Conservation (phyloP, 2,888 invertebrate genomes). For the Caenorhabditis zanzibari region DNA sequence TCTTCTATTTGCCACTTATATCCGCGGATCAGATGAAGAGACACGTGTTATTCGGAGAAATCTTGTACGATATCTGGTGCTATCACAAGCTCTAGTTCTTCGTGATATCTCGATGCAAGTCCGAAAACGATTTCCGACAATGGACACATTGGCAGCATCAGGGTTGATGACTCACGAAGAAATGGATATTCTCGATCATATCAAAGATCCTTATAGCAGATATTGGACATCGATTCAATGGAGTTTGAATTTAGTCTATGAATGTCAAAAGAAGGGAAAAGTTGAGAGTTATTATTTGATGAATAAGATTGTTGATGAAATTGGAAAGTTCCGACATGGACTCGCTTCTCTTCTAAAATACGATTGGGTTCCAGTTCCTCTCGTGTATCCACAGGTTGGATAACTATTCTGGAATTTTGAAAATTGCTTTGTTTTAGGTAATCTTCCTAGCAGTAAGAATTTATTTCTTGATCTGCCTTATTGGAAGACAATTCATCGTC, state of each 20-base stretch:
- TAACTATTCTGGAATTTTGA: not conserved
- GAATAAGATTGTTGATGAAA: conserved; percentile 77
- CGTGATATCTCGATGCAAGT: conserved; percentile 78
- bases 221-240: conserved; percentile 78
- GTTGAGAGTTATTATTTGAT: conserved; percentile 77
- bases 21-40: conserved; percentile 71
- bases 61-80: conserved; percentile 73
- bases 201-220: conserved; percentile 79
- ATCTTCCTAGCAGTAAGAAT: conserved; percentile 75
- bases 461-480: conserved; percentile 74
- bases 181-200: conserved; percentile 75
- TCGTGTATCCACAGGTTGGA: conserved; percentile 71
- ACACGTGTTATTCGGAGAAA: conserved; percentile 71
- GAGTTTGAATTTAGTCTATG: conserved; percentile 73
- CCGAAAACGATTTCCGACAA: conserved; percentile 76
- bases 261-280: conserved; percentile 71
- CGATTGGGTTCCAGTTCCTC: conserved; percentile 77
- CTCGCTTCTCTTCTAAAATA: conserved; percentile 75
- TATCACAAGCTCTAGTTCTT: conserved; percentile 75
- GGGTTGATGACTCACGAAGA: conserved; percentile 76
- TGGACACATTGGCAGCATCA: conserved; percentile 74
- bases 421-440: conserved; percentile 25
- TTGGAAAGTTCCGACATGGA: conserved; percentile 76
- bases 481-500: conserved; percentile 75
- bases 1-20: conserved; percentile 74